Conservation (phyloP, 1,140 invertebrate genomes). For the Calycopis cecrops region DNA sequence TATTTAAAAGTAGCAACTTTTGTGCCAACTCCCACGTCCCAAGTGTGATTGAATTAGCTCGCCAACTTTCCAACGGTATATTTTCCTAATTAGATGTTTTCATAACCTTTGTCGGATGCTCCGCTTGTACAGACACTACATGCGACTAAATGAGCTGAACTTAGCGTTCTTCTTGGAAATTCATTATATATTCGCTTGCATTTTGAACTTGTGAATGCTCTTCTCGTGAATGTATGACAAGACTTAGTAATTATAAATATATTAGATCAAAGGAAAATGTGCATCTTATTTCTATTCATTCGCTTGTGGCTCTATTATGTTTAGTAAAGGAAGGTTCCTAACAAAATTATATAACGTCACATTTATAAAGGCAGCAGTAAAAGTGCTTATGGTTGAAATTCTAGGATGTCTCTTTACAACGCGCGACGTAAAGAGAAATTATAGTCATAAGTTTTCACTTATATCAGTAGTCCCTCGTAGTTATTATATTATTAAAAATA, state of each 20-base stretch:
- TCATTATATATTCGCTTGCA: not conserved
- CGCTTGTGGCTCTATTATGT: too few species aligned
- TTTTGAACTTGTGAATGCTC: slow-evolving; percentile 1
- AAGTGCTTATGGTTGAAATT: too few species aligned
- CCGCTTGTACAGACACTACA: not conserved
- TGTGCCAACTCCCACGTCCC: slow-evolving; percentile 12
- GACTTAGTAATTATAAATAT: slow-evolving; percentile 1
- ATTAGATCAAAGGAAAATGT: too few species aligned
- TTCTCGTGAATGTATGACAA: not conserved
- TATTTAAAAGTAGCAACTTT: slow-evolving; percentile 10
- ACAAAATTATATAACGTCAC: too few species aligned
- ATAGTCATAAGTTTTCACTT: too few species aligned
- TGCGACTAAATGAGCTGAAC: not conserved
- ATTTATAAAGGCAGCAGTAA: too few species aligned
- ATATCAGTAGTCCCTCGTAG: too few species aligned
- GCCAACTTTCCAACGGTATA: slow-evolving; percentile 13
- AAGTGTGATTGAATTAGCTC: slow-evolving; percentile 17
- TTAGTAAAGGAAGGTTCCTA: too few species aligned
- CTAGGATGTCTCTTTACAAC: too few species aligned
- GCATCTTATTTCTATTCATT: too few species aligned
- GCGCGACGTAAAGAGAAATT: too few species aligned
- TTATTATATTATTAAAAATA: too few species aligned
- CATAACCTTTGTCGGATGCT: slow-evolving; percentile 6
- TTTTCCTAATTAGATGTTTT: slow-evolving; percentile 19
- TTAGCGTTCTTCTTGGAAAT: not conserved